Evolutionary conservation across 1,140 invertebrate species (phyloP), one percentile per base, ranked within the genome.

Genomic region (Ostrea edulis): DNA sequence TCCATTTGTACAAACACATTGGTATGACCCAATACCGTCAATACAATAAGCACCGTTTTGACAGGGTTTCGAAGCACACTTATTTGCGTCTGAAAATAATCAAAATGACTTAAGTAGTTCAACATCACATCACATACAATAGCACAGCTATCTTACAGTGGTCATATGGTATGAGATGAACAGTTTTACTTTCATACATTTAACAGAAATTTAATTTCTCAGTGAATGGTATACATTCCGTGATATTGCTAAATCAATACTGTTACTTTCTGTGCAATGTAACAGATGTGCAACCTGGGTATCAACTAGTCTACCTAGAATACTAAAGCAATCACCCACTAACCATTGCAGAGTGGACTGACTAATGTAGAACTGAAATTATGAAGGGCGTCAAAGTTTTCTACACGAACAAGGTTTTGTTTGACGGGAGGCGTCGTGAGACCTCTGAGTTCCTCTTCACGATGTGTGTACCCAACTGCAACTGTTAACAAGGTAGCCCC

Each of bases 1-100:
- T 22, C 93, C 94, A 71, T 90, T 84, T 35, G 83, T 86, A 87
- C 98, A 99, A 2, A 94, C 93, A 94, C 98, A 98, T 2, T 97
- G 97, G 92, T 94, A 92, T 87, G 92, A 91, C 97, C 96, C 97
- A 81, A 97, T 96, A 8, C 96, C 94, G 93, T 97, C 96, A 3
- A 95, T 92, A 93, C 97, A 98, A 0, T 96, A 96, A 1, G 96
- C 97, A 2, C 96, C 96, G 88, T 97, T 97, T 35, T 96, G 96
- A 93, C 98, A 98, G 17, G 97, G 97, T 12, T 95, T 93, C 93
- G 97, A 97, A 58, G 86, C 88, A 89, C 92, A 94, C 52, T 90
- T 53, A 71, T 94, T 91, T 7, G 82, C 25, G 90, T 93, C 93
- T 94, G 84, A 0, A 83, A 83, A 14, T 20, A 8, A 81, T 62